These are phyloP conservation scores for Sinopyrophorus schimmeli DNA, from an alignment of 2,888 invertebrate species.

Conservation along the genomic window DNA sequence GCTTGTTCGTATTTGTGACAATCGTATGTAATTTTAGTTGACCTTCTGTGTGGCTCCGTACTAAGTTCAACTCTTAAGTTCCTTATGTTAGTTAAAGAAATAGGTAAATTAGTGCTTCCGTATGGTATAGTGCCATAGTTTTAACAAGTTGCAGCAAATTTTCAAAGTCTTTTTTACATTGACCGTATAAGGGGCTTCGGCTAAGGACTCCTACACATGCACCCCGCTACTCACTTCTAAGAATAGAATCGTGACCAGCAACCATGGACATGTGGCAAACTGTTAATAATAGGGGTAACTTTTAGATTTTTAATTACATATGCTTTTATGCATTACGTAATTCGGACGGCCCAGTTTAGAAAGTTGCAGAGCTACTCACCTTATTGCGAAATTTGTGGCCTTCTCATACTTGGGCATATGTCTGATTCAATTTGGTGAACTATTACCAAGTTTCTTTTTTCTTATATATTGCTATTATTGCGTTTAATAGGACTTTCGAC, in stretches of 20 bases:
- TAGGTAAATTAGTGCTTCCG: neutral
- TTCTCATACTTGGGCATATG: constrained; percentile 23
- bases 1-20: neutral
- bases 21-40: constrained; percentile 10
- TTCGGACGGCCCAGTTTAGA: constrained; percentile 43
- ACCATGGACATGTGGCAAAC: constrained; percentile 42
- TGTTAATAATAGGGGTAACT: constrained; percentile 44
- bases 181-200: constrained; percentile 41
- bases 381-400: constrained; percentile 42
- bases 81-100: no score
- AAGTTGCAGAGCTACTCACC: constrained; percentile 48
- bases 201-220: constrained; percentile 33
- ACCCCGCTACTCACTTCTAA: constrained; percentile 47
- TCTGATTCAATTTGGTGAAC: constrained; percentile 12
- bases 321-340: constrained; percentile 37
- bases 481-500: no score
- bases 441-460: neutral
- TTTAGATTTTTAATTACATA: constrained; percentile 29
- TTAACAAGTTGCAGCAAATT: neutral
- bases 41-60: constrained; percentile 11
- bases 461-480: no score
- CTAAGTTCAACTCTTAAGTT: constrained; percentile 1
- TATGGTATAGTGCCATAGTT: neutral
- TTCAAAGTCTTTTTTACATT: no score
- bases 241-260: constrained; percentile 46